Evolutionary conservation across 1,140 invertebrate species (phyloP).

Genomic region (Ooceraea biroi): DNA sequence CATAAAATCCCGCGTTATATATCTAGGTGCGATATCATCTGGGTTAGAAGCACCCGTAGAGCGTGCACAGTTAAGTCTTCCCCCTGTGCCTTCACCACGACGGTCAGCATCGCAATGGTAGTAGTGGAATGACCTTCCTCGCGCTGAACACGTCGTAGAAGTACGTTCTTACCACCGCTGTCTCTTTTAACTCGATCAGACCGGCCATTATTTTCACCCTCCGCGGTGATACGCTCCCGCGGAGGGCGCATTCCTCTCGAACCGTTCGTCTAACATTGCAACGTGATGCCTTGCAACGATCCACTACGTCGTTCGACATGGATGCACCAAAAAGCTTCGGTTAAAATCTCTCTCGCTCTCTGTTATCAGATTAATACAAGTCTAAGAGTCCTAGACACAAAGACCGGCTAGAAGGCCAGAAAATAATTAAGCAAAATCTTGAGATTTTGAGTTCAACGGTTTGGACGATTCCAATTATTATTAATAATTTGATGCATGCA

Average conservation of each 20-base stretch:
- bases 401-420: too few relatives aligned
- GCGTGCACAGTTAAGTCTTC: slow-evolving; percentile 67
- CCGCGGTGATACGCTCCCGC: slow-evolving; percentile 57
- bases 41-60: slow-evolving; percentile 80
- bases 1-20: slow-evolving; percentile 82
- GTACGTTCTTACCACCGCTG: slow-evolving; percentile 67
- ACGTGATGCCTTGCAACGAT: too few relatives aligned
- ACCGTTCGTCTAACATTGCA: slow-evolving; percentile 32
- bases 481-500: too few relatives aligned
- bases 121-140: slow-evolving; percentile 67
- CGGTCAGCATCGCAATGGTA: slow-evolving; percentile 53
- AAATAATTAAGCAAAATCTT: too few relatives aligned
- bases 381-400: too few relatives aligned
- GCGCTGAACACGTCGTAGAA: slow-evolving; percentile 54
- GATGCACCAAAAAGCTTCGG: too few relatives aligned
- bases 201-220: slow-evolving; percentile 69
- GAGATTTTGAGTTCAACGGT: too few relatives aligned
- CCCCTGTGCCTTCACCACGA: slow-evolving; percentile 61
- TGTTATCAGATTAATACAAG: too few relatives aligned
- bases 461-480: too few relatives aligned
- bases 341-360: too few relatives aligned
- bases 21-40: slow-evolving; percentile 83
- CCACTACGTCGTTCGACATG: too few relatives aligned
- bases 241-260: slow-evolving; percentile 28
- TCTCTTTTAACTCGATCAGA: slow-evolving; percentile 69